Evolutionary conservation across 2,113 vertebrate genomes (phyloP).

Genomic region (Tetraodon nigroviridis): DNA sequence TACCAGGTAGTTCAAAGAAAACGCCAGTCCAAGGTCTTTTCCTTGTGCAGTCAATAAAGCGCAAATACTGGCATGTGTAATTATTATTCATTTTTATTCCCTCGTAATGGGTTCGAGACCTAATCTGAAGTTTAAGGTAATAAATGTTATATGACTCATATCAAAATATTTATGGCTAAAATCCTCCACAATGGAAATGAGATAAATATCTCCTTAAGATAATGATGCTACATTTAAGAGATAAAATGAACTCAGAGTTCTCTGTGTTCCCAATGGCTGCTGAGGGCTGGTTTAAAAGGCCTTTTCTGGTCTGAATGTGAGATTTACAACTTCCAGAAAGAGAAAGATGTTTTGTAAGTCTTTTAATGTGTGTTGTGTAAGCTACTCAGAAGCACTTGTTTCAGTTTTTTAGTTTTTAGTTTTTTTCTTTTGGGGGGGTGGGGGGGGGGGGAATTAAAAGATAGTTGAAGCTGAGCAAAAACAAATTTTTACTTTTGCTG

Average conservation of each 20-base stretch:
- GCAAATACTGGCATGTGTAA: no score
- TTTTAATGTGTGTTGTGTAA: conserved; percentile 62
- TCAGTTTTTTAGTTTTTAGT: conserved; percentile 29
- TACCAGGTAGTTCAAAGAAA: not conserved
- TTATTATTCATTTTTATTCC: no score
- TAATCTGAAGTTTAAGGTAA: no score
- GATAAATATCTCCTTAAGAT: no score
- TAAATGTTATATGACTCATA: no score
- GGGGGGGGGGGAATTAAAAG: conserved; percentile 24
- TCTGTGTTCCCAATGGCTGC: conserved; percentile 32
- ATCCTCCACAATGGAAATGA: no score
- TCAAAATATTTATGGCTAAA: no score
- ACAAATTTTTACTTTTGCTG: conserved; percentile 23
- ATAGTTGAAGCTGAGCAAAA: no score
- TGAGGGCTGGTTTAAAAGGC: conserved; percentile 38
- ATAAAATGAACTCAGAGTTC: conserved; percentile 20
- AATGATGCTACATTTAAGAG: conserved; percentile 15
- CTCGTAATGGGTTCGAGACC: no score
- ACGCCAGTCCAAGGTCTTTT: not conserved
- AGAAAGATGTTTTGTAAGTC: conserved; percentile 48
- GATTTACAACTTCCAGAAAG: conserved; percentile 40
- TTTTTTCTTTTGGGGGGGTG: no score
- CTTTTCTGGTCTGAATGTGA: conserved; percentile 34
- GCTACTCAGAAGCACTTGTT: conserved; percentile 46
- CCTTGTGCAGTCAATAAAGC: no score